Percentiles rank a stretch among this genome's conserved stretches.
These are phyloP conservation scores for Hirtodrosophila alboralis DNA, from an alignment of 2,888 invertebrate species.

Conservation along the genomic window DNA sequence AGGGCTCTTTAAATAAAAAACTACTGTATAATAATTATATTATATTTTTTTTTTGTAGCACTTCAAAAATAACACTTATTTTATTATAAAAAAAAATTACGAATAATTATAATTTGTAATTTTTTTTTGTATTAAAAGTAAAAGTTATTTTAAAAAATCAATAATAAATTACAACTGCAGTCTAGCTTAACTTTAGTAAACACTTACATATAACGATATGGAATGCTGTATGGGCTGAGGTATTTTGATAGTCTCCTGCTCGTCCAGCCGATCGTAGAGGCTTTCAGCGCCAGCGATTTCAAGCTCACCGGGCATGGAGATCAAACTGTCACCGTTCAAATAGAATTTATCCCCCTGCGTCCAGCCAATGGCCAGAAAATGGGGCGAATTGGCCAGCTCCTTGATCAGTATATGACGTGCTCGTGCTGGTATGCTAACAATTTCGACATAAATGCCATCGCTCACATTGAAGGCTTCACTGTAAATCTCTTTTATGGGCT, in stretches of 20 bases:
- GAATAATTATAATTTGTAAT: no score
- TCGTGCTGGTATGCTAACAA: conserved; percentile 90
- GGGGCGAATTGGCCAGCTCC: conserved; percentile 90
- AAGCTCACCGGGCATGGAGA: conserved; percentile 91
- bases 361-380: conserved; percentile 91
- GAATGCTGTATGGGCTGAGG: conserved; percentile 92
- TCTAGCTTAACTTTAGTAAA: no score
- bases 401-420: conserved; percentile 91
- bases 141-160: no score
- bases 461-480: conserved; percentile 85
- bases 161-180: no score
- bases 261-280: conserved; percentile 90
- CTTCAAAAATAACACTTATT: no score
- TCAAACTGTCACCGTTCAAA: conserved; percentile 91
- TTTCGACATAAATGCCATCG: conserved; percentile 85
- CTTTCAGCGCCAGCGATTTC: conserved; percentile 91
- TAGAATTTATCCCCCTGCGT: conserved; percentile 88
- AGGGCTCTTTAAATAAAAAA: no score
- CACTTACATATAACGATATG: conserved; percentile 90
- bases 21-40: no score
- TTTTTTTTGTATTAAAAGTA: no score
- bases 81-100: no score
- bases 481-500: conserved; percentile 86
- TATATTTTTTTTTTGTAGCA: no score
- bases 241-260: conserved; percentile 92